A percentile compares a stretch with the other conserved stretches of the same genome.
Evolutionary conservation across 2,888 invertebrate species (phyloP).

Genomic region (Oligia strigilis): DNA sequence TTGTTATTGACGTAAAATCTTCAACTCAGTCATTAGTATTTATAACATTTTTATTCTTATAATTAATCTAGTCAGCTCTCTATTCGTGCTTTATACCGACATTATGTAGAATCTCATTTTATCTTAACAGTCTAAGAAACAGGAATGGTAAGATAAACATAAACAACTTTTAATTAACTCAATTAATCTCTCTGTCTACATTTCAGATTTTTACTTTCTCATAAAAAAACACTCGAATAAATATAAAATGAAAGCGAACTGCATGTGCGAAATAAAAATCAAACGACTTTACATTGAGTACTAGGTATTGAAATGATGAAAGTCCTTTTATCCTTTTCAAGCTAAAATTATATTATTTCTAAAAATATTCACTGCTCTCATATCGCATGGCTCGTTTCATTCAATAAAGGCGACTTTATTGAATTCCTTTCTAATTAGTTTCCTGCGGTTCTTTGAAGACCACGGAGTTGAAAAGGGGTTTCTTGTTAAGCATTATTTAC

Average conservation of each 20-base stretch:
- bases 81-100: not conserved
- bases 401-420: slow-evolving; percentile 36
- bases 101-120: not conserved
- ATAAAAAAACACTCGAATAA: not conserved
- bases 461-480: slow-evolving; percentile 7
- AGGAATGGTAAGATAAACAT: not conserved
- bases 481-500: slow-evolving; percentile 13
- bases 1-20: slow-evolving; percentile 6
- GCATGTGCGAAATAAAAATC: slow-evolving; percentile 7
- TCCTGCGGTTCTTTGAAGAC: slow-evolving; percentile 41
- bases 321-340: slow-evolving; percentile 18
- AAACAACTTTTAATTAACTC: not conserved
- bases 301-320: not conserved
- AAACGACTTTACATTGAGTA: not conserved
- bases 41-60: not conserved
- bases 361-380: slow-evolving; percentile 40
- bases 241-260: slow-evolving; percentile 1
- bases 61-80: not conserved
- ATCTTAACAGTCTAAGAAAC: not conserved
- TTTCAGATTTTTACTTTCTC: not conserved
- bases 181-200: too few relatives aligned
- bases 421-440: slow-evolving; percentile 44
- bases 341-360: slow-evolving; percentile 32
- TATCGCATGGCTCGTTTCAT: slow-evolving; percentile 38
- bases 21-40: not conserved